A percentile compares a stretch with the other conserved stretches of the same genome.
Evolutionary conservation across 2,113 vertebrate genomes (phyloP).

Genomic region (Heteronetta atricapilla): DNA sequence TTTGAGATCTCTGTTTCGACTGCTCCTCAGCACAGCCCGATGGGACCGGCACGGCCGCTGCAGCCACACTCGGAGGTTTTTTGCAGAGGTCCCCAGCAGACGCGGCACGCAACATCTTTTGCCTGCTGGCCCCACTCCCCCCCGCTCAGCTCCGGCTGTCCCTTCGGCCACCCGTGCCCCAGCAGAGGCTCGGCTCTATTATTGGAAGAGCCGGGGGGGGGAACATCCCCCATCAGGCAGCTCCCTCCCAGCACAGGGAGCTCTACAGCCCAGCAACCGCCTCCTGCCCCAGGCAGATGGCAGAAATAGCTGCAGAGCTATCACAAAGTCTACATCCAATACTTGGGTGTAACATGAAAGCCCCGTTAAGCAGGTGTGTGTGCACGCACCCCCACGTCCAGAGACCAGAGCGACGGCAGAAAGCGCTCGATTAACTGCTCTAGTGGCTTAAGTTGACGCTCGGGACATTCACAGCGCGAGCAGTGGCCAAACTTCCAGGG

Average conservation of each 20-base stretch:
- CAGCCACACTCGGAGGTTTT: background rate
- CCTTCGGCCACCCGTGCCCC: conserved; percentile 48
- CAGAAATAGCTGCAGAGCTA: conserved; percentile 58
- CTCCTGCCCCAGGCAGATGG: conserved; percentile 43
- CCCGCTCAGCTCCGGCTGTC: background rate
- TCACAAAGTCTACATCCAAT: conserved; percentile 32
- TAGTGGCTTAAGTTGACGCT: conserved; percentile 17
- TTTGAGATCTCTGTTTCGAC: background rate
- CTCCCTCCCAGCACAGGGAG: background rate
- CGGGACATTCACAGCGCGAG: background rate
- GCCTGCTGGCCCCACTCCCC: conserved; percentile 53
- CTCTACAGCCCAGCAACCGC: conserved; percentile 49
- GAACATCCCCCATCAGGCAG: conserved; percentile 13
- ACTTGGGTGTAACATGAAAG: conserved; percentile 12
- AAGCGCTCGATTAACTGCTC: conserved; percentile 27
- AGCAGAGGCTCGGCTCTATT: background rate
- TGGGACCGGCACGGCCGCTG: background rate
- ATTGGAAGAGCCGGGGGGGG: conserved; percentile 24
- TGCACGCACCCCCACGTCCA: background rate
- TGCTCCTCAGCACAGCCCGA: background rate
- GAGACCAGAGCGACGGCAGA: conserved; percentile 31
- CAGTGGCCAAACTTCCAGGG: conserved; percentile 21
- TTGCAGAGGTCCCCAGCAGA: conserved; percentile 37
- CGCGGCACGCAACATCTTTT: background rate
- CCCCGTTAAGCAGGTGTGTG: background rate